Evolutionary conservation across 2,113 vertebrate species (phyloP).

Genomic region (Nerophis lumbriciformis): DNA sequence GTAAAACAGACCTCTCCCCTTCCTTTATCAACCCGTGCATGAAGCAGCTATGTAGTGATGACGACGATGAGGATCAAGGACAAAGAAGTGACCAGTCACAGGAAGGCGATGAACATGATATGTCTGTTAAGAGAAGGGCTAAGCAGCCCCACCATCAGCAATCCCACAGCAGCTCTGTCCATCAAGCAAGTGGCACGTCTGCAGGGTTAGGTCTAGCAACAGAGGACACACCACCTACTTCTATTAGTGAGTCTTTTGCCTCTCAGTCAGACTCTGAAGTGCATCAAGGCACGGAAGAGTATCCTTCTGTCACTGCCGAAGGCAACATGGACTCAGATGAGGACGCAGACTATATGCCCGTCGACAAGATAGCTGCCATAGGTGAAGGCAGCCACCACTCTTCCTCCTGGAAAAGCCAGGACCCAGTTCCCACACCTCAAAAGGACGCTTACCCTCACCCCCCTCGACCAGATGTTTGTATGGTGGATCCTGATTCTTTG

Average conservation of each 20-base stretch:
- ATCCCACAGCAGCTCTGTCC: constrained; percentile 56
- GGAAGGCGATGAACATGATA: constrained; percentile 63
- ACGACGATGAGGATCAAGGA: constrained; percentile 77
- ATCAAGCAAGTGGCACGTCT: constrained; percentile 52
- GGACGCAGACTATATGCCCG: constrained; percentile 88
- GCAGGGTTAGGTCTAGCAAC: constrained; percentile 57
- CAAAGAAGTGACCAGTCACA: constrained; percentile 65
- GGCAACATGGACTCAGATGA: constrained; percentile 86
- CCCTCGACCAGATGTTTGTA: constrained; percentile 91
- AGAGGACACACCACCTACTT: constrained; percentile 93
- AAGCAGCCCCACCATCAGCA: constrained; percentile 74
- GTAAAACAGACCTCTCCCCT: constrained; percentile 86
- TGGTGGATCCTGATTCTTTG: constrained; percentile 90
- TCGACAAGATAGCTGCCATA: constrained; percentile 75
- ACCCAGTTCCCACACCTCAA: constrained; percentile 82
- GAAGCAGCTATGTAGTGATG: constrained; percentile 80
- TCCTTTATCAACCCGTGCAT: constrained; percentile 91
- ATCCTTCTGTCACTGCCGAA: constrained; percentile 83
- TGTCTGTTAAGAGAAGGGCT: constrained; percentile 75
- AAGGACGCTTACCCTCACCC: constrained; percentile 83
- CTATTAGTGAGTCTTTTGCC: constrained; percentile 86
- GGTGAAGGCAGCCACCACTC: constrained; percentile 73
- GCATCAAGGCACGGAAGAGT: constrained; percentile 87
- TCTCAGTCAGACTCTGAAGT: constrained; percentile 93
- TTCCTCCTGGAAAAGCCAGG: constrained; percentile 71